A percentile compares a stretch with the other conserved stretches of the same genome.
These are phyloP conservation scores for Sula dactylatra DNA, from an alignment of 2,113 vertebrate genomes.

Conservation along the genomic window DNA sequence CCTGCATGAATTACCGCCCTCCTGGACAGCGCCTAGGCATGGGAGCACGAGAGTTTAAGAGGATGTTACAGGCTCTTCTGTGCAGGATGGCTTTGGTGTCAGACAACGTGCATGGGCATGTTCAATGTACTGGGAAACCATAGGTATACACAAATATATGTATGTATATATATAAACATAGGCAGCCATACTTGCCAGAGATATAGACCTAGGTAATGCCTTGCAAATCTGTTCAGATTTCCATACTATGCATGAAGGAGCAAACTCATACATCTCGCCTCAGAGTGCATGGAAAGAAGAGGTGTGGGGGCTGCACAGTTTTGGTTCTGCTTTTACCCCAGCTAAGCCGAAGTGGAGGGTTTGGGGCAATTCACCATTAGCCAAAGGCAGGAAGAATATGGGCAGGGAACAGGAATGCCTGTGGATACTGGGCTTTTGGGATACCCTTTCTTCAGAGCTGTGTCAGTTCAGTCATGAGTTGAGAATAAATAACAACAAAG, in stretches of 20 bases:
- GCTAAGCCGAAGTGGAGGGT: not conserved
- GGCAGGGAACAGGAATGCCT: not conserved
- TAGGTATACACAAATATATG: not conserved
- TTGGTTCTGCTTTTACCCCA: not conserved
- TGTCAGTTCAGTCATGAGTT: not conserved
- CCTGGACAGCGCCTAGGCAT: not conserved
- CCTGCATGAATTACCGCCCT: not conserved
- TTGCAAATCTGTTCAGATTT: not conserved
- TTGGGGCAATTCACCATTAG: not conserved
- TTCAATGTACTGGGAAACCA: not conserved
- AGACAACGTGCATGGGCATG: fast-evolving
- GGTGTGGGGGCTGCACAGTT: not conserved
- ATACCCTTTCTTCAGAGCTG: constrained; percentile 4
- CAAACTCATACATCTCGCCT: not conserved
- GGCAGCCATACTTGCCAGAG: not conserved
- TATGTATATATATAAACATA: not conserved
- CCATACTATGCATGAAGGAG: not conserved
- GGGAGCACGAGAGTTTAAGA: not conserved
- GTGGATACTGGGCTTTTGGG: not conserved
- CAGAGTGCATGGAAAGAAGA: fast-evolving
- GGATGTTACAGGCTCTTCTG: not conserved
- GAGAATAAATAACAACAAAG: constrained; percentile 44
- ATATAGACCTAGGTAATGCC: not conserved
- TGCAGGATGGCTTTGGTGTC: not conserved
- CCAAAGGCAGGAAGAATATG: not conserved